Base-by-base conservation (phyloP, 1,140 invertebrate genomes). In the Hypsibius dujardini region DNA sequence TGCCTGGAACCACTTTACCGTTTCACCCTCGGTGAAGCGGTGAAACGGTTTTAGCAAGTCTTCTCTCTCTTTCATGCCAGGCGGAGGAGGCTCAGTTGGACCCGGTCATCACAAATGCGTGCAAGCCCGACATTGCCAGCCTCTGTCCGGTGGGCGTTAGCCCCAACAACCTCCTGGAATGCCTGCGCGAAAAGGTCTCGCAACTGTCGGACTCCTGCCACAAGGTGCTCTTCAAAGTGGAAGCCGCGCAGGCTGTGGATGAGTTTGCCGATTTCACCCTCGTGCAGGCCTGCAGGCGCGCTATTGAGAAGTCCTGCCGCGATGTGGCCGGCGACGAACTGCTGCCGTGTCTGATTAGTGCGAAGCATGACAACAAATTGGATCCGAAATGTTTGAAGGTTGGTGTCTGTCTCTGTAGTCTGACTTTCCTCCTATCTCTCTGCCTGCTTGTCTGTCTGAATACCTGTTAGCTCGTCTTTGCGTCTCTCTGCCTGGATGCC, bases 251-350 rank as follows among this genome's bases (percentile, higher is more conserved):
- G 78, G 85, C 90, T 73, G 82, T 84, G 71, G 89, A 92, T 75
- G 90, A 89, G 78, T 86, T 85, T 3, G 85, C 88, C 69, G 92
- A 96, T 80, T 93, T 88, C 78, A 85, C 87, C 70, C 81, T 95
- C 3, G 80, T 90, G 28, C 88, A 85, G 69, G 86, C 84, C 50
- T 96, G 92, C 77, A 87, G 86, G 77, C 83, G 84, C 70, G 90
- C 92, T 86, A 88, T 94, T 69, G 85, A 87, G 75, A 83, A 86
- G 73, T 91, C 86, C 76, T 92, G 90, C 75, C 82, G 84, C 47
- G 84, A 87, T 71, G 82, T 81, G 2, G 86, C 89, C 74, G 80
- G 83, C 40, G 79, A 85, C 1, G 84, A 86, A 71, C 82, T 88
- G 7, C 74, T 82, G 46, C 75, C 76, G 46, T 83, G 82, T 76